A percentile compares a stretch with the other conserved stretches of the same genome.
These are phyloP conservation scores for Orthonevra nobilis DNA, from an alignment of 2,888 invertebrate species.

Conservation along the genomic window DNA sequence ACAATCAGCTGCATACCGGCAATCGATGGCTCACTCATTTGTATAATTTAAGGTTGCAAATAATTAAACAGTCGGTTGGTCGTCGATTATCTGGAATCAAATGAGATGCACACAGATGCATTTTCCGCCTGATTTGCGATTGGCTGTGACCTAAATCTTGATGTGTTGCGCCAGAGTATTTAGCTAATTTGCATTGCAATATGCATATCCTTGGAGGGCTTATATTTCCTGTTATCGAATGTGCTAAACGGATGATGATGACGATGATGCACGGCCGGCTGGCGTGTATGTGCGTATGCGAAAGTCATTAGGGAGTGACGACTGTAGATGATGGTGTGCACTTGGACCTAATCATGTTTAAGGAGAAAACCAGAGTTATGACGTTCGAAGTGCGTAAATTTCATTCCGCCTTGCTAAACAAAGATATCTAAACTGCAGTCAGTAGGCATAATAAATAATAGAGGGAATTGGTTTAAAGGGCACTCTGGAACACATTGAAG, in stretches of 20 bases:
- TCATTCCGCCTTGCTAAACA: no score
- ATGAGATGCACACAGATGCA: constrained; percentile 41
- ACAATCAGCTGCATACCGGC: not conserved
- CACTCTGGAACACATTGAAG: not conserved
- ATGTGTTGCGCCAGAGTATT: constrained; percentile 30
- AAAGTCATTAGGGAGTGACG: constrained; percentile 16
- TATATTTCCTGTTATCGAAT: constrained; percentile 43
- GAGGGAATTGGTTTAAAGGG: not conserved
- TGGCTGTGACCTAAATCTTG: constrained; percentile 54
- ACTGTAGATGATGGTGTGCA: not conserved
- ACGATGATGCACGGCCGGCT: not conserved
- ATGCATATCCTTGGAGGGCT: constrained; percentile 48
- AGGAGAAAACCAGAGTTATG: constrained; percentile 6
- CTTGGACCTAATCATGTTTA: constrained; percentile 6
- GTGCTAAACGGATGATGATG: constrained; percentile 30
- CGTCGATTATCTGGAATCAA: constrained; percentile 48
- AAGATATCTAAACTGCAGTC: not conserved
- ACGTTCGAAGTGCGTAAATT: no score
- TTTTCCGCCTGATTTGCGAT: constrained; percentile 61
- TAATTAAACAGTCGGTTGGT: constrained; percentile 46
- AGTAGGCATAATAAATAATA: not conserved
- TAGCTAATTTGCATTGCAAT: constrained; percentile 57
- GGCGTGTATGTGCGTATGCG: not conserved
- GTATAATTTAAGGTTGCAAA: constrained; percentile 30
- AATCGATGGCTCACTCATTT: constrained; percentile 44